Evolutionary conservation across 92 coral and sea anemone genomes (phyloP), one percentile per base, ranked within the genome.

Genomic region (Hydrozoanthus gracilis): DNA sequence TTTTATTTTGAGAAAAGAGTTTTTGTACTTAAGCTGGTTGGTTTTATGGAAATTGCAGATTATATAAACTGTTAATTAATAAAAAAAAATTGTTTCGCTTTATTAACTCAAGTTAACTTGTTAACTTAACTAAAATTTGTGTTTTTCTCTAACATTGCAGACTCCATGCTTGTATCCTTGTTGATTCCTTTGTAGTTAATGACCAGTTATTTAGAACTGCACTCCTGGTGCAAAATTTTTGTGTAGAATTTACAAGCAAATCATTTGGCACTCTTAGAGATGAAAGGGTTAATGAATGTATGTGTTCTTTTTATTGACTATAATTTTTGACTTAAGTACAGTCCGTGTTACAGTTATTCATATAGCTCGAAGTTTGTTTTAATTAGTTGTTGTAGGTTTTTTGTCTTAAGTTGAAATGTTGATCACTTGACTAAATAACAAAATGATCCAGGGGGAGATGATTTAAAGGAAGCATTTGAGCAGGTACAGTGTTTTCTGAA

Each of bases 91-190:
- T 71, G 9, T 20, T 2, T 13, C 3, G 47, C 13, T 20, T 45
- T 69, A 46, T 9, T 7, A 69, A 14, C 6, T 69, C 45, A 11
- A 20, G 17, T 16, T 11, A 5, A 4, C 14, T 69, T 20, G 3
- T 18, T 6, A 7, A 69, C 17, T 69, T 15, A 8, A 8, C 13
- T 66, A 15, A 16, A 35, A 60, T 11, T 27, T 27, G 20, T 11
- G 15, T 17, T 11, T 13, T 44, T 74, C 75, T 73, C 61, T 5
- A 74, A 11, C 82, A 15, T 76, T 35, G 83, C 91, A 95, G 98
- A 82, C 95, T 96, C 72, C 98, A 96, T 92, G 98, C 98, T 79
- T 96, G 98, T 96, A 96, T 96, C 98, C 93, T 92, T 94, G 84
- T 5, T 17, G 6, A 65, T 7, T 11, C 15, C 5, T 16, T 67